phyloP scores from a whole-genome alignment of 2,888 invertebrate species.

The Athripsodes cinereus region DNA sequence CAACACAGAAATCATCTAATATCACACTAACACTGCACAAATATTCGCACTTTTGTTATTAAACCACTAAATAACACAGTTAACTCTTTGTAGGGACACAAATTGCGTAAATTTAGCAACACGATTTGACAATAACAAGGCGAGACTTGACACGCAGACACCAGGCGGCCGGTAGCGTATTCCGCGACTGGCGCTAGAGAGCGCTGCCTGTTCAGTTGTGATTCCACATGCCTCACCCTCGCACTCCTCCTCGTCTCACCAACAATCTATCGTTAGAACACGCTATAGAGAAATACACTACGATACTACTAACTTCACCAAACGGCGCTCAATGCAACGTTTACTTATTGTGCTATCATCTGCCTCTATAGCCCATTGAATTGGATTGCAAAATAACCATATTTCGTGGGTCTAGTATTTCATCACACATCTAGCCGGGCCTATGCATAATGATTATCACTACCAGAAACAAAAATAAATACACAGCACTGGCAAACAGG shows the following conservation, averaged over 20 bases:
- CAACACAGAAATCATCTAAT: slow-evolving; percentile 16
- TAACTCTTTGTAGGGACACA: neutral
- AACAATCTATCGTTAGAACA: neutral
- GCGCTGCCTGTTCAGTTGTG: slow-evolving; percentile 13
- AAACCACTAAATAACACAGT: neutral
- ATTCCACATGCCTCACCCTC: slow-evolving; percentile 10
- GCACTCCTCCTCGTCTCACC: slow-evolving; percentile 4
- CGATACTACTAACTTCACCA: too few species aligned
- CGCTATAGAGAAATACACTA: too few species aligned
- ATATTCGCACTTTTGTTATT: neutral
- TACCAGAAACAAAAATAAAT: too few species aligned
- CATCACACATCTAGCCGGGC: too few species aligned
- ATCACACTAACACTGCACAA: slow-evolving; percentile 17
- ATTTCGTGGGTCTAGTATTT: too few species aligned
- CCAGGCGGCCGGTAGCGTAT: slow-evolving; percentile 27
- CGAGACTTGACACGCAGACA: slow-evolving; percentile 53
- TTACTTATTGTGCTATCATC: too few species aligned
- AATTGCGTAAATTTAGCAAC: slow-evolving; percentile 11
- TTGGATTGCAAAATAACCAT: too few species aligned
- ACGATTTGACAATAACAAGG: slow-evolving; percentile 25
- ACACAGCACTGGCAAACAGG: too few species aligned
- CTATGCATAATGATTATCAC: too few species aligned
- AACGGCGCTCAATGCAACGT: too few species aligned
- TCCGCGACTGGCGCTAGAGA: slow-evolving; percentile 23
- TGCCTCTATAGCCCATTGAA: too few species aligned